These are phyloP conservation scores for Tiphia femorata DNA, from an alignment of 2,888 invertebrate genomes.

Conservation along the genomic window DNA sequence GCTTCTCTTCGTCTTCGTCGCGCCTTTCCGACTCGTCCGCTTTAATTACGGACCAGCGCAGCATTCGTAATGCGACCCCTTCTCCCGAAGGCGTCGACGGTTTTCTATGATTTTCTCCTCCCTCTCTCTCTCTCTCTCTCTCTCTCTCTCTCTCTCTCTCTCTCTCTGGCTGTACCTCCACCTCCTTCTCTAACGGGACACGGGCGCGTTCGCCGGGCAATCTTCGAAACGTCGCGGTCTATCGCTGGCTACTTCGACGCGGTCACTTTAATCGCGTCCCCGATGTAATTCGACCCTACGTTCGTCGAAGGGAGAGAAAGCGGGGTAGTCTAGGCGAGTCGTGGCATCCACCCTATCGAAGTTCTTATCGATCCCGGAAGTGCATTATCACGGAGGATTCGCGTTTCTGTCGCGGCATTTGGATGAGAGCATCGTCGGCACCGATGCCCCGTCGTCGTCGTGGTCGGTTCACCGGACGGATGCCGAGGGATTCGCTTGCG, in stretches of 20 bases:
- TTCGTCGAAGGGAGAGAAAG: background rate
- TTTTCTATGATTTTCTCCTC: constrained; percentile 14
- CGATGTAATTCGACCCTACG: no score
- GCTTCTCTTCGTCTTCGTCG: background rate
- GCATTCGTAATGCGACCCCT: constrained; percentile 28
- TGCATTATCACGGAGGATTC: constrained; percentile 43
- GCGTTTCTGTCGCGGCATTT: constrained; percentile 35
- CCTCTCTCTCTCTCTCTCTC: constrained; percentile 4
- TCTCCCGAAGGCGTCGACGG: constrained; percentile 1
- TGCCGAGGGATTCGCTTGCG: no score
- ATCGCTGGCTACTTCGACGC: no score
- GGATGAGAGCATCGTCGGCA: constrained; percentile 12
- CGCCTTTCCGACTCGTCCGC: no score
- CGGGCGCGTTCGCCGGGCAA: no score
- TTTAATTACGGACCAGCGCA: no score
- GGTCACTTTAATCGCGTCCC: no score
- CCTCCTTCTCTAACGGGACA: no score
- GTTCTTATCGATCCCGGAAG: constrained; percentile 47
- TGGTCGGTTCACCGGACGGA: no score
- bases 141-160: background rate
- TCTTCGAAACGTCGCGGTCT: background rate
- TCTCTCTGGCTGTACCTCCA: background rate
- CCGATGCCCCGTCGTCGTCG: no score
- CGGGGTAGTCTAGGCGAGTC: background rate
- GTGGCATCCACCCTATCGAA: constrained; percentile 14